A percentile compares a stretch with the other conserved stretches of the same genome.
These are phyloP conservation scores for Agelaius phoeniceus DNA, from an alignment of 2,113 vertebrate genomes.

Conservation along the genomic window DNA sequence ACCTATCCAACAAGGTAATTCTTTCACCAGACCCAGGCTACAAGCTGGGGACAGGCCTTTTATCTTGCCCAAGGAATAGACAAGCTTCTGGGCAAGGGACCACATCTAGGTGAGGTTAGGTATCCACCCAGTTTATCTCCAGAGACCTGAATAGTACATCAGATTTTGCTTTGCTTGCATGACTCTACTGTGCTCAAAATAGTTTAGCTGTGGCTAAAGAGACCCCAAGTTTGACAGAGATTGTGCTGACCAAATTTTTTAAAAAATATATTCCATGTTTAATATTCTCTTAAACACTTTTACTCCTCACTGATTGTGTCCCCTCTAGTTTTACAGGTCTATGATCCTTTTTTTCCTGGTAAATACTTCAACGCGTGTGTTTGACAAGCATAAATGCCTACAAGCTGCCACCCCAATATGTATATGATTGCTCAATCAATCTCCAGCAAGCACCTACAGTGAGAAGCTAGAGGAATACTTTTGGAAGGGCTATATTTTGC, in stretches of 20 bases:
- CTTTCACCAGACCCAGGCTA: background rate
- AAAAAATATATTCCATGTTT: background rate
- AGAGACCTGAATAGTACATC: background rate
- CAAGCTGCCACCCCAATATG: background rate
- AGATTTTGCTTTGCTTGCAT: background rate
- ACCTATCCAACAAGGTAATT: background rate
- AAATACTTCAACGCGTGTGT: background rate
- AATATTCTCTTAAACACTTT: background rate
- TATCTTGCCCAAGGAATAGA: background rate
- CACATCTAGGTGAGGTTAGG: background rate
- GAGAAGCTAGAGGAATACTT: background rate
- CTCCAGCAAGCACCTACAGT: background rate
- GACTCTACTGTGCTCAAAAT: background rate
- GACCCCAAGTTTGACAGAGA: background rate
- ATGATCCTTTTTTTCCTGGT: background rate
- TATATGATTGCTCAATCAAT: background rate
- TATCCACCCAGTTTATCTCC: background rate
- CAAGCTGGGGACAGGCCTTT: background rate
- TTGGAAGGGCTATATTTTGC: background rate
- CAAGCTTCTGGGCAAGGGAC: background rate
- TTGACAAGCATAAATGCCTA: background rate
- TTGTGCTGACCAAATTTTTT: background rate
- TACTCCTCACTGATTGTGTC: background rate
- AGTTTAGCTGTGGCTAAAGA: background rate
- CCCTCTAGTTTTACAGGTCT: background rate